Percentiles rank a stretch among this genome's conserved stretches.
Evolutionary conservation across 2,113 vertebrate genomes (phyloP).

Genomic region (Pontoporia blainvillei): DNA sequence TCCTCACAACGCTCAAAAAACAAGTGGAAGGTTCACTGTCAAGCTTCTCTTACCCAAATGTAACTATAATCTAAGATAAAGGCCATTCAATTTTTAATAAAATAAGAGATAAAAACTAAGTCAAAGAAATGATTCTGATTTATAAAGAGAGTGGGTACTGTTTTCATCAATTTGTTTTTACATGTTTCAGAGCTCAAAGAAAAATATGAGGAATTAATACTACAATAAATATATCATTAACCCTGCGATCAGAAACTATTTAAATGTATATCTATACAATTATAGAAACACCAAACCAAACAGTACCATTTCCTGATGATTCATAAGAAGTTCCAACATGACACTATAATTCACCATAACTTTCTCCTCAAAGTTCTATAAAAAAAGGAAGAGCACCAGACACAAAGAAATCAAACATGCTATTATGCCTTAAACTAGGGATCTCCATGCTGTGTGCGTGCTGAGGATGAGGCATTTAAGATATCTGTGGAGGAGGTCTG

Average conservation of each 20-base stretch:
- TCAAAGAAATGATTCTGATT: slow-evolving; percentile 66
- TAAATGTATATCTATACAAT: background rate
- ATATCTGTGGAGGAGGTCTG: background rate
- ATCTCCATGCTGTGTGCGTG: background rate
- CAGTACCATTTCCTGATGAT: background rate
- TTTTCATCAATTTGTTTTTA: slow-evolving; percentile 69
- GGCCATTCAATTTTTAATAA: slow-evolving; percentile 25
- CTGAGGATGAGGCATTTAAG: background rate
- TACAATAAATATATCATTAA: slow-evolving; percentile 37
- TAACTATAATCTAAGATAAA: slow-evolving; percentile 72
- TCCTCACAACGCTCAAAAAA: background rate
- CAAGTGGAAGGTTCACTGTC: background rate
- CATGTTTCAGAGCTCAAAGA: slow-evolving; percentile 41
- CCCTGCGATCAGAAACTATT: background rate
- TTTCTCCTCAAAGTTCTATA: background rate
- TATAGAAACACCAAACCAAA: slow-evolving; percentile 36
- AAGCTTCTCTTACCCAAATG: slow-evolving; percentile 65
- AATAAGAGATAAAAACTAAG: background rate
- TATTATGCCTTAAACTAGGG: background rate
- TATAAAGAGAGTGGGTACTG: background rate
- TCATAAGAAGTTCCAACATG: background rate
- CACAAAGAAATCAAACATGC: background rate
- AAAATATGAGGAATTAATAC: slow-evolving; percentile 63
- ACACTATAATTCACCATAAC: background rate
- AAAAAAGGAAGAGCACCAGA: background rate